phyloP scores from a whole-genome alignment of 2,888 invertebrate genomes.

The Pristionchus exspectatus region DNA sequence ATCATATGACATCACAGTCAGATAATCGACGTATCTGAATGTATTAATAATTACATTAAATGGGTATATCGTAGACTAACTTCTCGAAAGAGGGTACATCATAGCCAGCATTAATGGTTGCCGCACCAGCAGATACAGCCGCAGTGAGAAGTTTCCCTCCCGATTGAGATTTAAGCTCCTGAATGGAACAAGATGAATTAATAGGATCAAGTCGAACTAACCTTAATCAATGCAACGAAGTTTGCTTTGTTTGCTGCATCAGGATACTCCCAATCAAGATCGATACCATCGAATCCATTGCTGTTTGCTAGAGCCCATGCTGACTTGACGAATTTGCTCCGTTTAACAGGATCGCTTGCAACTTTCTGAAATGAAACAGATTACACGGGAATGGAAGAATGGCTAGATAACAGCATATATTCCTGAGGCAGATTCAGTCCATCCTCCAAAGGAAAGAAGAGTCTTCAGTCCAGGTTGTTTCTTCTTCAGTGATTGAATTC shows the following conservation, averaged over 20 bases:
- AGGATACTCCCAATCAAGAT: slow-evolving; percentile 76
- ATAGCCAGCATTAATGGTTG: slow-evolving; percentile 90
- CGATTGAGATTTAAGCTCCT: slow-evolving; percentile 24
- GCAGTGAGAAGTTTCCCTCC: slow-evolving; percentile 84
- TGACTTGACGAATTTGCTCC: slow-evolving; percentile 41
- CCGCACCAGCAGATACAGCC: slow-evolving; percentile 91
- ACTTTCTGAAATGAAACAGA: not conserved
- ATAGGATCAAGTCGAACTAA: not conserved
- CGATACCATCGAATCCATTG: slow-evolving; percentile 74
- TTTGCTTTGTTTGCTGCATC: slow-evolving; percentile 78
- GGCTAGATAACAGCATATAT: slow-evolving; percentile 29
- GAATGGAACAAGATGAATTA: not conserved
- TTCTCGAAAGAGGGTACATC: slow-evolving; percentile 83
- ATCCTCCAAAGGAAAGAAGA: slow-evolving; percentile 92
- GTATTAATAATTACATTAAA: not conserved
- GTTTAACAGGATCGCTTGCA: slow-evolving; percentile 40
- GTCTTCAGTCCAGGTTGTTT: slow-evolving; percentile 92
- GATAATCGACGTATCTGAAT: slow-evolving; percentile 57
- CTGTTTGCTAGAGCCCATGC: slow-evolving; percentile 41
- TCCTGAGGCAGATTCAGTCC: slow-evolving; percentile 83
- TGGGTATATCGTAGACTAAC: slow-evolving; percentile 55
- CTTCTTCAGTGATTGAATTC: slow-evolving; percentile 89
- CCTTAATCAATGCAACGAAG: slow-evolving; percentile 55
- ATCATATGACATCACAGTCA: slow-evolving; percentile 62
- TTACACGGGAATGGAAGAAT: not conserved